A percentile compares a stretch with the other conserved stretches of the same genome.
Evolutionary conservation across 2,113 vertebrate species (phyloP).

Genomic region (Leptosomus discolor): DNA sequence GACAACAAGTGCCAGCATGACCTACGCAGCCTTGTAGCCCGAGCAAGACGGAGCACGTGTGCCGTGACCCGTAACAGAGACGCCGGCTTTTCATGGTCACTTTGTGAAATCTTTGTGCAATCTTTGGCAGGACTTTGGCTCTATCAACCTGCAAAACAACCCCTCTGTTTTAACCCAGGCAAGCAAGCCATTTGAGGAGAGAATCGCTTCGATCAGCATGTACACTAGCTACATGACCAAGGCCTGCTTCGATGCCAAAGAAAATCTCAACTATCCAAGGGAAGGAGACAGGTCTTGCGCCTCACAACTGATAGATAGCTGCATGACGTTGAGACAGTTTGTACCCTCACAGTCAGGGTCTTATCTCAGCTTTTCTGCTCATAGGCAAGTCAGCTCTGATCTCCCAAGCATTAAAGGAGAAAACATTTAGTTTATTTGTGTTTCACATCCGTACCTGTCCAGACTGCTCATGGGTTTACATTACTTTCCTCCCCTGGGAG

Average conservation of each 20-base stretch:
- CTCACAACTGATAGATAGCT: background rate
- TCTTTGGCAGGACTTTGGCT: background rate
- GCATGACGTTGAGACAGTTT: fast-evolving
- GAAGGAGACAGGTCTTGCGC: background rate
- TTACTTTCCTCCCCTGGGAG: background rate
- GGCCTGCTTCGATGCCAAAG: background rate
- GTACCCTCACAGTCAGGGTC: background rate
- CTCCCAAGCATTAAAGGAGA: background rate
- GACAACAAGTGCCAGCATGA: background rate
- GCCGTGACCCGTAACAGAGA: background rate
- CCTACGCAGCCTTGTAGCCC: background rate
- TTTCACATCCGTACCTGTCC: background rate
- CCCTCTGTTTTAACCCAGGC: background rate
- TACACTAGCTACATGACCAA: background rate
- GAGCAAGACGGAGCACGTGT: background rate
- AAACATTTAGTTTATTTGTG: background rate
- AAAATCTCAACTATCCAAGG: background rate
- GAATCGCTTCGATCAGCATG: background rate
- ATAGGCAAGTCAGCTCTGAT: background rate
- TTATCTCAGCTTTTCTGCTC: background rate
- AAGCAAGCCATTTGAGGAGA: background rate
- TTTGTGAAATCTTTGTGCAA: background rate
- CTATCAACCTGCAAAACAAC: background rate
- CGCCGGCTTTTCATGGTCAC: background rate
- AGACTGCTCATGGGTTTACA: background rate